These are phyloP conservation scores for Aulostomus chinensis DNA, from an alignment of 2,797 vertebrate species.

Conservation along the genomic window DNA sequence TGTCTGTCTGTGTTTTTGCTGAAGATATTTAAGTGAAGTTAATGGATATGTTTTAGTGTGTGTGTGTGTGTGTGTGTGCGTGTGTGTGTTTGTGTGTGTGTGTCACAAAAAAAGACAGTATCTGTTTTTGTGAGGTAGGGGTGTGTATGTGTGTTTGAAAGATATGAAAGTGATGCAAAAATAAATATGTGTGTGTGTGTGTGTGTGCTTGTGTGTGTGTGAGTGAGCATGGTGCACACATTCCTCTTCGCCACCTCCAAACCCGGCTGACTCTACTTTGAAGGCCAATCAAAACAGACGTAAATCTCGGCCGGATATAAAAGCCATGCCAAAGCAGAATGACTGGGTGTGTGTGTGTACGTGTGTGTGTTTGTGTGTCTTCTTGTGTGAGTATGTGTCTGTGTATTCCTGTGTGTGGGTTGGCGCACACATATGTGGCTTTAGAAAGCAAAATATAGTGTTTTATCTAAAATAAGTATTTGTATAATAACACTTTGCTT, in stretches of 20 bases:
- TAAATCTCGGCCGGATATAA: constrained; percentile 59
- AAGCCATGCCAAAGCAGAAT: constrained; percentile 40
- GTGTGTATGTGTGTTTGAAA: constrained; percentile 34
- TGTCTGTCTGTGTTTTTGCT: constrained; percentile 14
- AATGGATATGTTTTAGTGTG: constrained; percentile 28
- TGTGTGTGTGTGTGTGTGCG: neutral
- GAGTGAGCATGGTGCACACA: constrained; percentile 29
- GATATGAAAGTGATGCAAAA: constrained; percentile 50
- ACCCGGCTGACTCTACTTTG: constrained; percentile 37
- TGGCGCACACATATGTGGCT: neutral
- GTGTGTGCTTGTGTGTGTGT: constrained; percentile 4
- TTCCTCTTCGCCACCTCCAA: constrained; percentile 67
- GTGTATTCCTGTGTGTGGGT: constrained; percentile 10
- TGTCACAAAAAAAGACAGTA: constrained; percentile 13
- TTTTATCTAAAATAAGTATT: constrained; percentile 4
- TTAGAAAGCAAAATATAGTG: constrained; percentile 12
- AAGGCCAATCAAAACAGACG: constrained; percentile 64
- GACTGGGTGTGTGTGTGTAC: constrained; percentile 10
- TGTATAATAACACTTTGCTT: neutral
- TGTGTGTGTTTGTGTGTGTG: neutral
- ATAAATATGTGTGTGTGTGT: constrained; percentile 20
- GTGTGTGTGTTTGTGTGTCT: constrained; percentile 4
- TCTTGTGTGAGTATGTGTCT: too few relatives aligned
- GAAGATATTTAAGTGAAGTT: constrained; percentile 21
- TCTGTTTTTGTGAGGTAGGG: constrained; percentile 26